These are phyloP conservation scores for Megaceryle maxima DNA, from an alignment of 2,113 vertebrate genomes.

Conservation along the genomic window DNA sequence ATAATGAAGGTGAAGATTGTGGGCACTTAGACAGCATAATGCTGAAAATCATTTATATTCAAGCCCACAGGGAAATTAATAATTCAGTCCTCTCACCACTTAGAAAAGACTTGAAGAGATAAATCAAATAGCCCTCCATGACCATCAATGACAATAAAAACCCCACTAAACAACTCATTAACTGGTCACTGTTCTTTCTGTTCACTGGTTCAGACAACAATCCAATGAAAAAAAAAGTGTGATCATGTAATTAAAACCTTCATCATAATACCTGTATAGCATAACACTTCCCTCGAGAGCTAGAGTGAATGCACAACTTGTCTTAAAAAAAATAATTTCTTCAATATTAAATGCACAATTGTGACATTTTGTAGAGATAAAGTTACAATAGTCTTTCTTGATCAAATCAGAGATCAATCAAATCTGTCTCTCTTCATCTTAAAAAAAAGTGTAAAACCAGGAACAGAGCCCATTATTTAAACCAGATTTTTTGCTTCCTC, in stretches of 20 bases:
- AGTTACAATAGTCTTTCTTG: neutral
- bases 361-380: neutral
- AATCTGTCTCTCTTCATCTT: neutral
- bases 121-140: neutral
- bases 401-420: neutral
- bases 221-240: neutral
- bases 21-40: neutral
- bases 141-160: neutral
- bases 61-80: neutral
- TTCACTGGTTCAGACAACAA: neutral
- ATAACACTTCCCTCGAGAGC: neutral
- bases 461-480: neutral
- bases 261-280: neutral
- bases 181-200: neutral
- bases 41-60: rapidly evolving
- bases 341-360: neutral
- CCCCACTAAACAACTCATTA: neutral
- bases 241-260: neutral
- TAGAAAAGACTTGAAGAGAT: neutral
- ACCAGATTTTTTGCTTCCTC: neutral
- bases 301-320: neutral
- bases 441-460: neutral
- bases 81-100: neutral
- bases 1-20: neutral
- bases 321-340: neutral